Conservation (phyloP, 2,113 vertebrate species). For the Protobothrops flavoviridis region DNA sequence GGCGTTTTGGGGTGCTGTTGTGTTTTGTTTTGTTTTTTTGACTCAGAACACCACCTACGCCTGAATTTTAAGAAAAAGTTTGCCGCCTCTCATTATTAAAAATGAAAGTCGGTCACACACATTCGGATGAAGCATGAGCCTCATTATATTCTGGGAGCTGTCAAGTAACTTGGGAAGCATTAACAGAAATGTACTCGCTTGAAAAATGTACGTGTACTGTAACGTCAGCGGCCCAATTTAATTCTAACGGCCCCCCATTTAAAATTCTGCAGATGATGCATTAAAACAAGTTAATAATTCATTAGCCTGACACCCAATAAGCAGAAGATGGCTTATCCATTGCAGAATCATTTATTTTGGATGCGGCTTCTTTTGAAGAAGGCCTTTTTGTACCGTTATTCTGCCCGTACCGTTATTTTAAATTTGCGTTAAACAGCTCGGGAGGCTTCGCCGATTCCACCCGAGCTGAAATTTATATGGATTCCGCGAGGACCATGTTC, state of each 20-base stretch:
- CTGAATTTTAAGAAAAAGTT: neutral
- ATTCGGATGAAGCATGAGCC: neutral
- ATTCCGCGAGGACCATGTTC: slow-evolving; percentile 42
- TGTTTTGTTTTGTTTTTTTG: too few species aligned
- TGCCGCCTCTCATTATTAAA: neutral
- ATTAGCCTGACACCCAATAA: slow-evolving; percentile 37
- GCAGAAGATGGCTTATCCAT: slow-evolving; percentile 35
- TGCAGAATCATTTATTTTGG: slow-evolving; percentile 50
- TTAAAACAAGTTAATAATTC: slow-evolving; percentile 45
- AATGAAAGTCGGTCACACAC: neutral
- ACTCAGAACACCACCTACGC: neutral
- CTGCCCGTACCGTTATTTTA: slow-evolving; percentile 9
- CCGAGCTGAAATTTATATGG: neutral
- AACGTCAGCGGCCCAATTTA: slow-evolving; percentile 39
- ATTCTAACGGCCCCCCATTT: slow-evolving; percentile 43
- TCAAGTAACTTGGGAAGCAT: slow-evolving; percentile 30
- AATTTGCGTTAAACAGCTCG: slow-evolving; percentile 30
- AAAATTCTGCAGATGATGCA: slow-evolving; percentile 34
- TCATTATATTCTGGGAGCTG: neutral
- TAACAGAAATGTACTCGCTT: slow-evolving; percentile 37
- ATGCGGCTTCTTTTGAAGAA: slow-evolving; percentile 41
- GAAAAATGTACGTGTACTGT: slow-evolving; percentile 19
- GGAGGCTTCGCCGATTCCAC: slow-evolving; percentile 26
- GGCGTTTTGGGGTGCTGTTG: neutral
- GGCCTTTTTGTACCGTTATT: slow-evolving; percentile 2